Conservation (phyloP, 2,797 vertebrate genomes). For the Aldrovandia affinis region DNA sequence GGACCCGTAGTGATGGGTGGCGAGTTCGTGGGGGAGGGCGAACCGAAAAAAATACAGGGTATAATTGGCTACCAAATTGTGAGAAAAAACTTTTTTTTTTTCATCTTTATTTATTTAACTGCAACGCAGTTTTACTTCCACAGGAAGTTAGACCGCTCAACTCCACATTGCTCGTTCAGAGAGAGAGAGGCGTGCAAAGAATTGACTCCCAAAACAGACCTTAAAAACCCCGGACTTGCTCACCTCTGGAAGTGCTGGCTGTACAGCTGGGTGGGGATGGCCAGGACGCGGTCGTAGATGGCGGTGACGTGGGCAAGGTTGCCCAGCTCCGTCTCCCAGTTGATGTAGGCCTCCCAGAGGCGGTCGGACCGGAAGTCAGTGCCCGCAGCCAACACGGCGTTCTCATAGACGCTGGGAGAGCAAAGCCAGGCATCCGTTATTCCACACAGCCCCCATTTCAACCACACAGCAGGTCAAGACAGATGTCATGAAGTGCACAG, state of each 20-base stretch:
- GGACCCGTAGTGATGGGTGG: no score
- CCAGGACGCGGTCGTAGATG: conserved; percentile 92
- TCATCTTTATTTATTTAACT: no score
- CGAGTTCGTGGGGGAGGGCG: no score
- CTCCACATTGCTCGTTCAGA: no score
- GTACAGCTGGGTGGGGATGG: conserved; percentile 95
- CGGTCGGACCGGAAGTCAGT: conserved; percentile 98
- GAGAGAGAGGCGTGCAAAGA: conserved; percentile 10
- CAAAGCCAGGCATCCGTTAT: not conserved
- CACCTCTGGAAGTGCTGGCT: conserved; percentile 97
- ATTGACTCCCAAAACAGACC: not conserved
- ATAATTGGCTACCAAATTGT: no score
- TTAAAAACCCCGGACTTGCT: conserved; percentile 4
- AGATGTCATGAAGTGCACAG: not conserved
- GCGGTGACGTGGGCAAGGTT: conserved; percentile 90
- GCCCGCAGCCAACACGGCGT: conserved; percentile 91
- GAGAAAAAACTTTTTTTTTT: no score
- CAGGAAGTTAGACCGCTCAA: no score
- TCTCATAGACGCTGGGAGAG: conserved; percentile 85
- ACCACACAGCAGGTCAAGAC: not conserved
- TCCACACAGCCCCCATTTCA: not conserved
- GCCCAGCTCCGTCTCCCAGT: conserved; percentile 90
- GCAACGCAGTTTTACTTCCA: no score
- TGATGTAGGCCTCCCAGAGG: conserved; percentile 94
- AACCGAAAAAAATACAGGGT: no score